These are phyloP conservation scores for Clusia tigrina DNA, from an alignment of 2,888 invertebrate genomes.

Conservation along the genomic window DNA sequence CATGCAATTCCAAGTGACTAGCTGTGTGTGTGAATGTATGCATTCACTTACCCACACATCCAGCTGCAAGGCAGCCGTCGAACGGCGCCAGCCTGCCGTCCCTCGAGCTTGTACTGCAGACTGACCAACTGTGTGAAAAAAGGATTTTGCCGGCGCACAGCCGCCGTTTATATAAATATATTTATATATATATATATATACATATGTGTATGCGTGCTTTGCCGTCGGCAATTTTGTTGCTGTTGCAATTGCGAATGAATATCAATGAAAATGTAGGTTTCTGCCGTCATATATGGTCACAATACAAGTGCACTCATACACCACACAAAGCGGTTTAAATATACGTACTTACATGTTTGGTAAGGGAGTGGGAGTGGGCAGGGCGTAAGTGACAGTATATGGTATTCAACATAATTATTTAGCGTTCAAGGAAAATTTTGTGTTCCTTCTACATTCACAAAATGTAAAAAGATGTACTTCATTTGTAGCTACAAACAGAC, in stretches of 20 bases:
- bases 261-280: constrained; percentile 32
- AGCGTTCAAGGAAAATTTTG: not conserved
- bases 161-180: not conserved
- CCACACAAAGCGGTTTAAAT: not conserved
- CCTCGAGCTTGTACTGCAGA: constrained; percentile 9
- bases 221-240: constrained; percentile 30
- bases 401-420: constrained; percentile 7
- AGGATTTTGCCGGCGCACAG: not conserved
- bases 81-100: not conserved
- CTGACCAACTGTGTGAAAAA: constrained; percentile 10
- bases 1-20: not conserved
- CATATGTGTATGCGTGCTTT: constrained; percentile 33
- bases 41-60: not conserved
- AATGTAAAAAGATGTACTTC: not conserved
- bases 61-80: constrained; percentile 13
- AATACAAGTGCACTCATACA: not conserved
- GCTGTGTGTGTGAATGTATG: not conserved
- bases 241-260: constrained; percentile 38
- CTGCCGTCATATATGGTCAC: not conserved
- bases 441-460: not conserved
- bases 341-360: not conserved
- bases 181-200: not conserved
- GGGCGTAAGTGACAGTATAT: not conserved
- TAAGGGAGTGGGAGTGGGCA: not conserved
- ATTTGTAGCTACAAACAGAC: not conserved